phyloP scores from a whole-genome alignment of 2,797 vertebrate genomes.

The Epinephelus coioides region DNA sequence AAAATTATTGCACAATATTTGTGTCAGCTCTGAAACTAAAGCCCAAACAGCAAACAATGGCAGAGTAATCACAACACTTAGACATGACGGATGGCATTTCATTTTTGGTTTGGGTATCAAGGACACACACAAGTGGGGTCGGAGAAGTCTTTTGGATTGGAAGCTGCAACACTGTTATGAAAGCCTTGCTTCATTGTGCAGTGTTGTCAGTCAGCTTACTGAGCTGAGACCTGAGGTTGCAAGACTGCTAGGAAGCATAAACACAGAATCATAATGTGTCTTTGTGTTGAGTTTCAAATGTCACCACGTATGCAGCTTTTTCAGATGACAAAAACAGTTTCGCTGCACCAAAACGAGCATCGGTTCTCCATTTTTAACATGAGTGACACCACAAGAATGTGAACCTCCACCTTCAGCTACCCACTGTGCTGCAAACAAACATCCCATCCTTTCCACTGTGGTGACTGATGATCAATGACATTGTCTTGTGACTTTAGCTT shows the following conservation, averaged over 20 bases:
- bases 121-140: conserved; percentile 38
- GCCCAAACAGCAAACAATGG: conserved; percentile 60
- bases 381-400: conserved; percentile 25
- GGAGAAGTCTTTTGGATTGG: conserved; percentile 29
- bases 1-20: conserved; percentile 73
- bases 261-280: conserved; percentile 40
- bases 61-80: conserved; percentile 48
- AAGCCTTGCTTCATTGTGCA: conserved; percentile 46
- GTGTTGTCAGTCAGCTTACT: conserved; percentile 49
- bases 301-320: conserved; percentile 44
- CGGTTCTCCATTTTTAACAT: conserved; percentile 46
- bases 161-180: conserved; percentile 33
- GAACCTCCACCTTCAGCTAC: conserved; percentile 42
- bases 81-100: conserved; percentile 56
- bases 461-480: conserved; percentile 37
- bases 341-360: conserved; percentile 29
- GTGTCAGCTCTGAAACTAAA: conserved; percentile 53
- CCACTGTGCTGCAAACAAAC: conserved; percentile 22
- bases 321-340: conserved; percentile 22
- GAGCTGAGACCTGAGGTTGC: conserved; percentile 51
- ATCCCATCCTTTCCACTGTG: background rate
- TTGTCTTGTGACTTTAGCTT: conserved; percentile 34
- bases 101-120: conserved; percentile 44
- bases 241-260: conserved; percentile 27
- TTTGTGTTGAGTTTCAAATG: conserved; percentile 52